Conservation (phyloP, 2,113 vertebrate species). For the Pachypanchax playfairii region DNA sequence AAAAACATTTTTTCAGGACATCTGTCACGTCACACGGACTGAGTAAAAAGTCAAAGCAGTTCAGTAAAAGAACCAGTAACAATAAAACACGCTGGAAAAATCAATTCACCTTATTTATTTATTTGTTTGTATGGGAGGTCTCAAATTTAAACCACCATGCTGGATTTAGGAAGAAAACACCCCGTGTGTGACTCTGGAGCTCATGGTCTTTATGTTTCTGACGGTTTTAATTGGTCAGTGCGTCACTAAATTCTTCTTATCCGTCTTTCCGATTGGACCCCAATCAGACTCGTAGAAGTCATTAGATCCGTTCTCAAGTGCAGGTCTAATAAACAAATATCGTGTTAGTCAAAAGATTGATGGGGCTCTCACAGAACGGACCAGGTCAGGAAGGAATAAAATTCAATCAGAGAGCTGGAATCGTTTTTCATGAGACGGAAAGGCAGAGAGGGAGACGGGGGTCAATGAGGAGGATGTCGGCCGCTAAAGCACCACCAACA, state of each 20-base stretch:
- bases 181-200: too few species aligned
- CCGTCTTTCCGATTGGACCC: constrained; percentile 14
- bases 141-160: too few species aligned
- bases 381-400: constrained; percentile 90
- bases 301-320: constrained; percentile 84
- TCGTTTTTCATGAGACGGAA: constrained; percentile 88
- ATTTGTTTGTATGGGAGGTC: too few species aligned
- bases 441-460: constrained; percentile 80
- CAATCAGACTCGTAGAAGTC: constrained; percentile 81
- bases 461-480: constrained; percentile 81
- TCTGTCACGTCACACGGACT: too few species aligned
- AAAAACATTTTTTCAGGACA: too few species aligned
- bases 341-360: constrained; percentile 91
- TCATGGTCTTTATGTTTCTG: too few species aligned
- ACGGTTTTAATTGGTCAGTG: background rate
- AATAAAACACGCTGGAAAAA: too few species aligned
- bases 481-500: constrained; percentile 75
- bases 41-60: too few species aligned
- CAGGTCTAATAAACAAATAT: constrained; percentile 90
- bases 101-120: too few species aligned
- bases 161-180: too few species aligned
- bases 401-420: constrained; percentile 85
- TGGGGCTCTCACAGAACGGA: constrained; percentile 83
- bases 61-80: too few species aligned
- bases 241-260: constrained; percentile 6